Conservation (phyloP, 1,140 invertebrate genomes). For the Atta cephalotes region DNA sequence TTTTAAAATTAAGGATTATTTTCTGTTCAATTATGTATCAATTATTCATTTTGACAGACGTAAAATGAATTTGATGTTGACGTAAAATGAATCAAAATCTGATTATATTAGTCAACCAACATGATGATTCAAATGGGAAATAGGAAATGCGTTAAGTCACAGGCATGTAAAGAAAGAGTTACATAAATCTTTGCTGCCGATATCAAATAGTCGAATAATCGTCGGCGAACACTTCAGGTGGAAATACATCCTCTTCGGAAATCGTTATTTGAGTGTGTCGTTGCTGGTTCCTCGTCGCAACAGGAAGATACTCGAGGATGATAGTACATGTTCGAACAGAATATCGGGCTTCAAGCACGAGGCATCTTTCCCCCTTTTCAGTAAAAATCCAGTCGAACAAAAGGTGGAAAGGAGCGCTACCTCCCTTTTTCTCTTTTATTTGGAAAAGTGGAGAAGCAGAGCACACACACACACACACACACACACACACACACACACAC, state of each 20-base stretch:
- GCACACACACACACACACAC: too few relatives aligned
- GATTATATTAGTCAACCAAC: not conserved
- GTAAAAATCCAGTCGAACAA: conserved; percentile 56
- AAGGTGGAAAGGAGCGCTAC: not conserved
- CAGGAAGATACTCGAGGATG: conserved; percentile 35
- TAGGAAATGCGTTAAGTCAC: not conserved
- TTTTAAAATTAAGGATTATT: not conserved
- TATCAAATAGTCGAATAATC: conserved; percentile 39
- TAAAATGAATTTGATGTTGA: not conserved
- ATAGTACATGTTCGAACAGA: conserved; percentile 56
- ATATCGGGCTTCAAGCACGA: conserved; percentile 14
- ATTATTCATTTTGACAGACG: conserved; percentile 5
- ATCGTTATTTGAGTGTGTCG: conserved; percentile 57
- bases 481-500: too few relatives aligned
- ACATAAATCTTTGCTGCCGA: conserved; percentile 34
- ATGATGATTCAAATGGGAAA: not conserved
- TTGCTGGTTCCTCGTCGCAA: conserved; percentile 51
- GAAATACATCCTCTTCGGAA: conserved; percentile 43
- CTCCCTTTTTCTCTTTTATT: conserved; percentile 43
- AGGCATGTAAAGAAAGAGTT: not conserved
- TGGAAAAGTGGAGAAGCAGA: not conserved
- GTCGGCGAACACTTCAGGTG: conserved; percentile 29
- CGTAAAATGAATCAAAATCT: not conserved
- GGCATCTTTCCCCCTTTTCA: conserved; percentile 12
- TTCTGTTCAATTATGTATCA: not conserved